Conservation (phyloP, 2,888 invertebrate genomes). For the Eupeodes latifasciatus region DNA sequence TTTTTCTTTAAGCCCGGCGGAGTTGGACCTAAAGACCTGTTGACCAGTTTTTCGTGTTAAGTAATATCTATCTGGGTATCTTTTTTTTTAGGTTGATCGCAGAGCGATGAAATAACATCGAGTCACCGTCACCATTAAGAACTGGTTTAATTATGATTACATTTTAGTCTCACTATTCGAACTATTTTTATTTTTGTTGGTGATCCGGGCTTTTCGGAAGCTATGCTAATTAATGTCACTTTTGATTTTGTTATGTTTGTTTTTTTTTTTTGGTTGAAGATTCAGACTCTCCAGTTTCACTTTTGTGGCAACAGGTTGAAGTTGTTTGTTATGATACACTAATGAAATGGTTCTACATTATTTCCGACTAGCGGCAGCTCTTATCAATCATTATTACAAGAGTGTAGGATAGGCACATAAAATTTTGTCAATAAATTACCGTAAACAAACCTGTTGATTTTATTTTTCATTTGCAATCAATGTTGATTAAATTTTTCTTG, state of each 20-base stretch:
- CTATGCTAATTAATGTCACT: conserved; percentile 10
- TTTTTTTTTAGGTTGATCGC: conserved; percentile 13
- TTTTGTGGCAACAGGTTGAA: conserved; percentile 17
- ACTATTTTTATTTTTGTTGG: conserved; percentile 23
- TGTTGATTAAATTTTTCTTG: too few relatives aligned
- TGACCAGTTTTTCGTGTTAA: conserved; percentile 57
- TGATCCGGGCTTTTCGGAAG: conserved; percentile 35
- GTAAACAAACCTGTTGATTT: too few relatives aligned
- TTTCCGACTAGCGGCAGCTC: conserved; percentile 9
- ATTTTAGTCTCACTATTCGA: conserved; percentile 11
- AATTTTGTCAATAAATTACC: background rate
- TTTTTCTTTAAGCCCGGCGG: background rate
- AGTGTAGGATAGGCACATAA: background rate
- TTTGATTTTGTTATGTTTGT: background rate
- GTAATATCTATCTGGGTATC: conserved; percentile 21
- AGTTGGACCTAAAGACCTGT: conserved; percentile 39
- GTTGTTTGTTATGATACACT: background rate
- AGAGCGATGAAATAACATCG: conserved; percentile 28
- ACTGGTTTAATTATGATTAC: conserved; percentile 23
- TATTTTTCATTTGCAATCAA: too few relatives aligned
- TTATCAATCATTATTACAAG: conserved; percentile 13
- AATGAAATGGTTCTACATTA: conserved; percentile 1
- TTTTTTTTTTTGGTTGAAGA: background rate
- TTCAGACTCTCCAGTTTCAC: conserved; percentile 23
- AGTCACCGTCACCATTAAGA: conserved; percentile 13